These are phyloP conservation scores for Antechinus flavipes DNA, from an alignment of 2,113 vertebrate species.

Conservation along the genomic window DNA sequence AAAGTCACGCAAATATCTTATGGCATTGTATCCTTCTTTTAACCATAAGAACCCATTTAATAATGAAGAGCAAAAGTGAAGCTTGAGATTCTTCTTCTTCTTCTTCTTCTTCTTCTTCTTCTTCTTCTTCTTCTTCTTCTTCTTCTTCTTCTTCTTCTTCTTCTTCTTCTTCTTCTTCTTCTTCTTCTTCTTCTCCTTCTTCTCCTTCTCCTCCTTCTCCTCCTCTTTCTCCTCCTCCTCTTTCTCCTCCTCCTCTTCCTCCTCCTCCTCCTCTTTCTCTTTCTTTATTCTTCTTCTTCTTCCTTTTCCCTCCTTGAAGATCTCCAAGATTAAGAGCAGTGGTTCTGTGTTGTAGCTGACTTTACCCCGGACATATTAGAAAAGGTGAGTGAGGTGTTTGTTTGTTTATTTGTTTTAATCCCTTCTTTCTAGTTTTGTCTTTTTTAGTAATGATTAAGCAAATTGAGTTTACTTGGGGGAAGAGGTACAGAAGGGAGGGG, in stretches of 20 bases:
- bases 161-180: no score
- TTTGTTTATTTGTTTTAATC: conserved; percentile 1
- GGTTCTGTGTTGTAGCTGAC: conserved; percentile 79
- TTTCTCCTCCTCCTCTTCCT: not conserved
- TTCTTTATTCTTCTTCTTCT: no score
- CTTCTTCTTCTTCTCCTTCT: no score
- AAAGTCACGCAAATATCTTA: conserved; percentile 82
- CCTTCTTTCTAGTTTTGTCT: not conserved
- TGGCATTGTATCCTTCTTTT: conserved; percentile 78
- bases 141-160: no score
- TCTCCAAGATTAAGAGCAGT: conserved; percentile 84
- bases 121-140: not conserved
- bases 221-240: no score
- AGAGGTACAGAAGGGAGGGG: not conserved
- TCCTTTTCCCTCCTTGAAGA: conserved; percentile 74
- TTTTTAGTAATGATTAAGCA: conserved; percentile 75
- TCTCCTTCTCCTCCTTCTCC: no score
- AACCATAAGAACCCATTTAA: conserved; percentile 70
- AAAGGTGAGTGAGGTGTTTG: conserved; percentile 85
- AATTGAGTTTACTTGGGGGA: conserved; percentile 74
- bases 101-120: no score
- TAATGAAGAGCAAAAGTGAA: conserved; percentile 38
- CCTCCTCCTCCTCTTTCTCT: not conserved
- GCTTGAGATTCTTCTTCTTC: conserved; percentile 25
- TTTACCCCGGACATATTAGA: conserved; percentile 80